Percentiles rank a stretch among this genome's conserved stretches.
These are phyloP conservation scores for Pachydiplax longipennis DNA, from an alignment of 2,888 invertebrate species.

Conservation along the genomic window DNA sequence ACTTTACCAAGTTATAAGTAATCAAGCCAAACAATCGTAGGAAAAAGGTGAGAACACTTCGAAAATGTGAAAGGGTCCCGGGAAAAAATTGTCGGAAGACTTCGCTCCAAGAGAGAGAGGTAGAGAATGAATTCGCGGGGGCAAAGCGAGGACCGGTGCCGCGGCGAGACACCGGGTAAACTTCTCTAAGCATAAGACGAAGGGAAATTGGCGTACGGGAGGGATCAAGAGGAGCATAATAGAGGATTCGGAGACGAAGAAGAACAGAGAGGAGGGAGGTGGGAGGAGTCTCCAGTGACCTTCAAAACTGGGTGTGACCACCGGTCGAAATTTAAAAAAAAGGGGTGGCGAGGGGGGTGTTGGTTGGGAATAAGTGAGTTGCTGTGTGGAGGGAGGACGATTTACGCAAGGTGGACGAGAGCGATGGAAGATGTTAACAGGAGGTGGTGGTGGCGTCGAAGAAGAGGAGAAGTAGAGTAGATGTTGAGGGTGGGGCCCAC, in stretches of 20 bases:
- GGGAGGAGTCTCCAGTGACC: conserved; percentile 23
- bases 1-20: too few relatives aligned
- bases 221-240: neutral
- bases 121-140: neutral
- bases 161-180: neutral
- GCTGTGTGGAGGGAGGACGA: neutral
- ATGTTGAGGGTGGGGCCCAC: neutral
- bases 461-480: neutral
- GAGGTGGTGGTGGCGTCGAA: neutral
- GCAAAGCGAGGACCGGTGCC: neutral
- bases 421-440: conserved; percentile 7
- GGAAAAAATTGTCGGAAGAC: neutral
- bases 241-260: neutral
- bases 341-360: neutral
- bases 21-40: too few relatives aligned
- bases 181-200: neutral
- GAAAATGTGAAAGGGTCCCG: too few relatives aligned
- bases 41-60: too few relatives aligned
- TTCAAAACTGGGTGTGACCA: conserved; percentile 46
- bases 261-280: neutral
- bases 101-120: neutral
- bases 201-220: neutral
- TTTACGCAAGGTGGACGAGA: neutral
- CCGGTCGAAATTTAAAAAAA: conserved; percentile 36
- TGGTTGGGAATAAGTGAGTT: neutral